phyloP scores from a whole-genome alignment of 2,888 invertebrate genomes.

The Nymphalis c-album region DNA sequence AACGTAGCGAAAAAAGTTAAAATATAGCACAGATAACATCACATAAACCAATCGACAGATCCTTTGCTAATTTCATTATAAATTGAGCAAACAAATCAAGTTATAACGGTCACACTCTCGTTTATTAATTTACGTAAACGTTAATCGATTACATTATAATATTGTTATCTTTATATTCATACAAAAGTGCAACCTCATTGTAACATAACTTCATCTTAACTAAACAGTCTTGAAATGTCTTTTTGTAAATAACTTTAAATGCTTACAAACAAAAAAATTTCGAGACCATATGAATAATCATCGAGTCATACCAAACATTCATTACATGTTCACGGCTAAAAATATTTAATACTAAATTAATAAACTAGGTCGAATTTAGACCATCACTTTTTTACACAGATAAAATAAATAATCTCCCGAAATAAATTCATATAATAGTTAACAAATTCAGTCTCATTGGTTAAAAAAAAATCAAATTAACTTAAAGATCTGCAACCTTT shows the following conservation, averaged over 20 bases:
- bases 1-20: neutral
- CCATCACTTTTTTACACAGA: conserved; percentile 29
- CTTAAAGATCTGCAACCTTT: conserved; percentile 57
- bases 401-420: conserved; percentile 73
- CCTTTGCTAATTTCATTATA: conserved; percentile 22
- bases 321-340: conserved; percentile 5
- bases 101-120: conserved; percentile 34
- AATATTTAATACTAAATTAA: conserved; percentile 15
- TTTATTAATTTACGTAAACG: neutral
- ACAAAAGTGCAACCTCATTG: conserved; percentile 24
- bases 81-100: conserved; percentile 42
- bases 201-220: conserved; percentile 27
- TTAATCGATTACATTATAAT: neutral
- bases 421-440: conserved; percentile 60
- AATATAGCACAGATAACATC: conserved; percentile 5
- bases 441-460: conserved; percentile 81
- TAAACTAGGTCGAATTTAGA: conserved; percentile 22
- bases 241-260: conserved; percentile 44
- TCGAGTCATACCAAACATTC: neutral
- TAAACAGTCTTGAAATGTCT: conserved; percentile 71
- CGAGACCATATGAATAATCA: conserved; percentile 1
- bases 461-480: conserved; percentile 62
- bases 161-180: neutral
- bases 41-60: conserved; percentile 17
- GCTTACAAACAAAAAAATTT: conserved; percentile 17